Conservation (phyloP, 2,113 vertebrate species). For the Todiramphus chloris region DNA sequence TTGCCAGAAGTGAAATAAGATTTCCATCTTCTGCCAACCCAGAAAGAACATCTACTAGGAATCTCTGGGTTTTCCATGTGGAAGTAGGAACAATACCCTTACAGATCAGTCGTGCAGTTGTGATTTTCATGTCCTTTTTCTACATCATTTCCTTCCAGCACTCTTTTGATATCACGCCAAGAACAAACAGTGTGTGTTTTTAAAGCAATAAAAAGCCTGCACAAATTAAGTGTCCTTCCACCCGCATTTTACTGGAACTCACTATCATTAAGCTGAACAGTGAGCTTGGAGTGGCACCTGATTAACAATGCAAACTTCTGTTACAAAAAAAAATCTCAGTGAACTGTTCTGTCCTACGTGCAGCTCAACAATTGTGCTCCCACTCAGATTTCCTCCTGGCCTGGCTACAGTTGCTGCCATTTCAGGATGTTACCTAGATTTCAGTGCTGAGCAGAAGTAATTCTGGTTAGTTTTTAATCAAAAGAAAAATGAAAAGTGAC, state of each 20-base stretch:
- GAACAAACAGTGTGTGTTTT: constrained; percentile 18
- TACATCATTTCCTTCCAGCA: constrained; percentile 47
- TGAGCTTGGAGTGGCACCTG: not conserved
- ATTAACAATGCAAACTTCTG: constrained; percentile 10
- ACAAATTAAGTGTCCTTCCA: constrained; percentile 39
- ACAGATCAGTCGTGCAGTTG: not conserved
- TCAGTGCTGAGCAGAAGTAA: not conserved
- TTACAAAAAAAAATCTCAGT: not conserved
- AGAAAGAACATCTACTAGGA: not conserved
- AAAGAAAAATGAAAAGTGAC: not conserved
- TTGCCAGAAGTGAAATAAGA: not conserved
- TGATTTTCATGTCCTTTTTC: constrained; percentile 36
- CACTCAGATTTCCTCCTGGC: not conserved
- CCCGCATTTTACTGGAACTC: constrained; percentile 46
- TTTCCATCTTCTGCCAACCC: not conserved
- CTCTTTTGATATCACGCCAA: constrained; percentile 47
- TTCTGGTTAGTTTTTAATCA: not conserved
- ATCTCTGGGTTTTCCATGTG: not conserved
- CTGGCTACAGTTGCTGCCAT: not conserved
- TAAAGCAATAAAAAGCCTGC: not conserved
- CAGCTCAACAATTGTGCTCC: not conserved
- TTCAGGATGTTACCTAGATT: not conserved
- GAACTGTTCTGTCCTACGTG: not conserved
- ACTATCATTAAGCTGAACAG: not conserved
- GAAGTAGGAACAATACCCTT: constrained; percentile 25